Percentiles rank a stretch among this genome's conserved stretches.
Evolutionary conservation across 1,140 invertebrate species (phyloP).

Genomic region (Oncopodura yosiiana): DNA sequence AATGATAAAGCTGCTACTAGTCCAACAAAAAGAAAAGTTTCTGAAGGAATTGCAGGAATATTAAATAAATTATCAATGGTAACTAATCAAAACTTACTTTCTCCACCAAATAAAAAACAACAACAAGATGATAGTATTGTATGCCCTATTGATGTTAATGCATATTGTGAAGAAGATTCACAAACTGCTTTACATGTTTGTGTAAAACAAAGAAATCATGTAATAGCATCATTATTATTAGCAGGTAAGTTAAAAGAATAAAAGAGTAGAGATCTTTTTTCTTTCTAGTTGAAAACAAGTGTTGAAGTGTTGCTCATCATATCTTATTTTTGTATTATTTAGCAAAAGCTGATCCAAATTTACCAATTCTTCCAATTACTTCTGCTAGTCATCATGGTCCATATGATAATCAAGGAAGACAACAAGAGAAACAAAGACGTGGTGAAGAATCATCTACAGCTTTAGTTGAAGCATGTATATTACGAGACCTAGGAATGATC

Average conservation of each 20-base stretch:
- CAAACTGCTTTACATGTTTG: conserved; percentile 70
- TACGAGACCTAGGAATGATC: conserved; percentile 52
- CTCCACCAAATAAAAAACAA: not conserved
- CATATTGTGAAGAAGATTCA: conserved; percentile 59
- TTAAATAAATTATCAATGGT: conserved; percentile 57
- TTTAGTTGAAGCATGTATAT: conserved; percentile 62
- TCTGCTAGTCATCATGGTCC: conserved; percentile 3
- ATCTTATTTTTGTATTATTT: too few species aligned
- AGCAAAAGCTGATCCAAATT: conserved; percentile 46
- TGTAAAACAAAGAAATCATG: conserved; percentile 62
- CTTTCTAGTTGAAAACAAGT: too few species aligned
- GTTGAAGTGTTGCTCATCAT: too few species aligned
- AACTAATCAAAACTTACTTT: conserved; percentile 30
- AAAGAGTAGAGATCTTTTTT: too few species aligned
- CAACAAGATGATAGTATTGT: conserved; percentile 44
- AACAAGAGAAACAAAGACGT: too few species aligned
- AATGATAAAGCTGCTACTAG: conserved; percentile 45
- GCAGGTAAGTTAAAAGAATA: too few species aligned
- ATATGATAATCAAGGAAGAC: conserved; percentile 7
- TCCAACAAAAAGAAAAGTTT: conserved; percentile 59
- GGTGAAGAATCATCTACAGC: conserved; percentile 41
- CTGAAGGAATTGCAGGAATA: conserved; percentile 74
- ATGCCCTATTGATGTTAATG: conserved; percentile 60
- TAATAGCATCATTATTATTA: conserved; percentile 62
- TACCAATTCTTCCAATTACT: conserved; percentile 30